Evolutionary conservation across 2,113 vertebrate genomes (phyloP).

Genomic region (Nannobrachium achirus): DNA sequence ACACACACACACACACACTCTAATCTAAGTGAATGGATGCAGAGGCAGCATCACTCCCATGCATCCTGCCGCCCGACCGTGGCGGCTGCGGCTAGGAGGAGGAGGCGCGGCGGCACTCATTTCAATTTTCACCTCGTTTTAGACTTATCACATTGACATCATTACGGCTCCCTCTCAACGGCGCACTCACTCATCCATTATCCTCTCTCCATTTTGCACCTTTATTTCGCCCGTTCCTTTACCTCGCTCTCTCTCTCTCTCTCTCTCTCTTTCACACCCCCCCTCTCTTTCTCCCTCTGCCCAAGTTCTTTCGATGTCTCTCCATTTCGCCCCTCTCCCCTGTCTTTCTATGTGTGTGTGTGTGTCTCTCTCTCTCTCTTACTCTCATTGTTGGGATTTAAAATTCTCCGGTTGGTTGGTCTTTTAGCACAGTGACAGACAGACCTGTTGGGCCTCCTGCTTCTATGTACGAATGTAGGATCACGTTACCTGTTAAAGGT

Average conservation of each 20-base stretch:
- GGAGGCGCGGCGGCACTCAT: slow-evolving; percentile 57
- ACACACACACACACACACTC: background rate
- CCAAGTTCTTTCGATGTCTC: slow-evolving; percentile 31
- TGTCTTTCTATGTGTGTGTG: slow-evolving; percentile 57
- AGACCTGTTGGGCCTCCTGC: slow-evolving; percentile 66
- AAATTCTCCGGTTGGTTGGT: slow-evolving; percentile 56
- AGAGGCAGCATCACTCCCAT: slow-evolving; percentile 26
- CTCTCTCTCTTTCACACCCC: slow-evolving; percentile 31
- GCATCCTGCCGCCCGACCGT: slow-evolving; percentile 51
- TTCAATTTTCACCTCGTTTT: slow-evolving; percentile 73
- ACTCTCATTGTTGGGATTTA: slow-evolving; percentile 69
- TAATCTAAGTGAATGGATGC: slow-evolving; percentile 59
- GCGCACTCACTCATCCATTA: slow-evolving; percentile 65
- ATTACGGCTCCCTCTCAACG: slow-evolving; percentile 70
- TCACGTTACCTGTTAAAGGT: no score
- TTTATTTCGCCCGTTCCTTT: slow-evolving; percentile 12
- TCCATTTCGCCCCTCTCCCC: slow-evolving; percentile 41
- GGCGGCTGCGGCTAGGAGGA: background rate
- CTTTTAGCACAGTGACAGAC: slow-evolving; percentile 65
- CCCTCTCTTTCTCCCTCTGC: slow-evolving; percentile 27
- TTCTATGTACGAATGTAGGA: no score
- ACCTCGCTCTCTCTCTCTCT: slow-evolving; percentile 44
- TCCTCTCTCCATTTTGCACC: slow-evolving; percentile 72
- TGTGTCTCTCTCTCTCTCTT: no score
- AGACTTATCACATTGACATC: slow-evolving; percentile 73